phyloP scores from a whole-genome alignment of 2,113 vertebrate genomes.

The Balaeniceps rex region DNA sequence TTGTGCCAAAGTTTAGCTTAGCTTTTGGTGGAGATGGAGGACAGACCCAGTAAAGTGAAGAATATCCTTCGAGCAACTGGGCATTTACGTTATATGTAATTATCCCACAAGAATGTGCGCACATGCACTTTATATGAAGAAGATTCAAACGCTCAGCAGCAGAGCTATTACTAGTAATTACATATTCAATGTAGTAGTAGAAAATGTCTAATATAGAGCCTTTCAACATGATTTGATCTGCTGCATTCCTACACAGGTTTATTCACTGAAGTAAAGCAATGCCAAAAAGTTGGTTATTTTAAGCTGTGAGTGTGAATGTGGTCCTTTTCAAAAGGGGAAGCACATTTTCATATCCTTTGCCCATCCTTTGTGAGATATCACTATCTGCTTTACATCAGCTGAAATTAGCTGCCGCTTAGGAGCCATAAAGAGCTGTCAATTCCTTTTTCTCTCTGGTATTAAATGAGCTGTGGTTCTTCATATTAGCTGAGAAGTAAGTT shows the following conservation, averaged over 20 bases:
- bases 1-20: background rate
- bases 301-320: background rate
- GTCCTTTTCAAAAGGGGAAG: background rate
- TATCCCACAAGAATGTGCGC: background rate
- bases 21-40: background rate
- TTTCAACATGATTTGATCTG: background rate
- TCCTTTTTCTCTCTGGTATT: background rate
- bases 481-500: background rate
- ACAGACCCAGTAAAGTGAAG: background rate
- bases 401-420: background rate
- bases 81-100: background rate
- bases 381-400: background rate
- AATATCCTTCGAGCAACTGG: background rate
- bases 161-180: background rate
- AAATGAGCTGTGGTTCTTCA: background rate
- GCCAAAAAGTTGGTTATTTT: background rate
- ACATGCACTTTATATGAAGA: background rate
- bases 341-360: background rate
- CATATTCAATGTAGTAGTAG: background rate
- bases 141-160: background rate
- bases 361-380: background rate
- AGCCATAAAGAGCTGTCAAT: background rate
- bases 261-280: background rate
- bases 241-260: background rate
- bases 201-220: background rate